Percentiles rank a stretch among this genome's conserved stretches.
Conservation (phyloP, 2,888 invertebrate genomes). For the Microdon myrmicae region DNA sequence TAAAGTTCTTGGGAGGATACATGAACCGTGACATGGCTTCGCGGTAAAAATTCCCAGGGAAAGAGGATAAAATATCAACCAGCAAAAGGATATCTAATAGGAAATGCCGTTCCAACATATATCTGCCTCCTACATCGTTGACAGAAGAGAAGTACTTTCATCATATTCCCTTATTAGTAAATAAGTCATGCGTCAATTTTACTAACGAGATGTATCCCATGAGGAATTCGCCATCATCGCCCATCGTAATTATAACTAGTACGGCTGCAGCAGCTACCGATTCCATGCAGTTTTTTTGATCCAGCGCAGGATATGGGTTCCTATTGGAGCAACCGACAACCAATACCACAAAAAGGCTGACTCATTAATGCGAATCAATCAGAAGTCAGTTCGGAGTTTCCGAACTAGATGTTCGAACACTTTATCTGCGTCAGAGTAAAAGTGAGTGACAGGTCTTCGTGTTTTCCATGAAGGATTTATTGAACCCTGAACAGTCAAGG, state of each 20-base stretch:
- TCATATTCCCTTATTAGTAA: conserved; percentile 44
- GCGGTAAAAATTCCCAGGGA: conserved; percentile 20
- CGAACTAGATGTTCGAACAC: conserved; percentile 20
- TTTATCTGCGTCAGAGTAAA: conserved; percentile 23
- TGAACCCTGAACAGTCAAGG: conserved; percentile 24
- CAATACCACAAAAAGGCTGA: conserved; percentile 43
- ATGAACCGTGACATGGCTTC: conserved; percentile 42
- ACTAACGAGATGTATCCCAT: conserved; percentile 50
- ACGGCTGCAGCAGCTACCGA: conserved; percentile 14
- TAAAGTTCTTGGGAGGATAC: conserved; percentile 41
- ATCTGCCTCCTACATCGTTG: no score
- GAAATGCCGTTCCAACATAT: no score
- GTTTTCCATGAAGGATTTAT: conserved; percentile 40
- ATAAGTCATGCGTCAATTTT: conserved; percentile 51
- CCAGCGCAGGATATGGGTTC: conserved; percentile 16
- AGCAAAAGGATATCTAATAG: no score
- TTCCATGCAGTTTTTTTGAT: conserved; percentile 9
- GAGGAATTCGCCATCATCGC: conserved; percentile 26
- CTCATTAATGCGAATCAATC: conserved; percentile 51
- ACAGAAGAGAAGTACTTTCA: conserved; percentile 11
- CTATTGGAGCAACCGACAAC: no score
- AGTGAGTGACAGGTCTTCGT: conserved; percentile 36
- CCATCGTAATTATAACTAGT: conserved; percentile 33
- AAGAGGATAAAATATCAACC: not conserved
- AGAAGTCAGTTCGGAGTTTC: conserved; percentile 46